Conservation (phyloP, 2,888 invertebrate species). For the Cantharis rufa region DNA sequence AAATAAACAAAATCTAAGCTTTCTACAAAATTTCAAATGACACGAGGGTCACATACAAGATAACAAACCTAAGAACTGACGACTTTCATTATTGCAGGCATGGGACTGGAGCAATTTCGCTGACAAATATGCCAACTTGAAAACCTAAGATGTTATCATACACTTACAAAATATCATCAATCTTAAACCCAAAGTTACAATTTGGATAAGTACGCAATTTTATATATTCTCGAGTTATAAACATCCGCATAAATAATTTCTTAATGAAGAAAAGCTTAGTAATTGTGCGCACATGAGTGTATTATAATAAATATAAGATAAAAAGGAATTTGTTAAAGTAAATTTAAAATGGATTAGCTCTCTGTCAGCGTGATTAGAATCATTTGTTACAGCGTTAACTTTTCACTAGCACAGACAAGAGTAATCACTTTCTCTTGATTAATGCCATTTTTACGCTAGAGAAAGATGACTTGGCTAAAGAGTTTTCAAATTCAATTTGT, state of each 20-base stretch:
- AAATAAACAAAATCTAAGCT: not conserved
- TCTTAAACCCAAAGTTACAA: not conserved
- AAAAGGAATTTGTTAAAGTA: conserved; percentile 4
- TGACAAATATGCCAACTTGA: not conserved
- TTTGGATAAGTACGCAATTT: not conserved
- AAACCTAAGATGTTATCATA: not conserved
- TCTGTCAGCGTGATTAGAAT: conserved; percentile 21
- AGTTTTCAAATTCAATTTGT: not conserved
- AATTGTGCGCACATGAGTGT: not conserved
- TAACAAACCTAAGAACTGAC: not conserved
- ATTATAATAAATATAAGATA: not conserved
- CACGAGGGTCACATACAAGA: not conserved
- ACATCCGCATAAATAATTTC: not conserved
- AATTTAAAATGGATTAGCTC: conserved; percentile 24
- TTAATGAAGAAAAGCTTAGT: not conserved
- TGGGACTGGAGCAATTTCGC: not conserved
- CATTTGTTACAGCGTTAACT: conserved; percentile 28
- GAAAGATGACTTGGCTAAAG: not conserved
- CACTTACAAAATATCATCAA: not conserved
- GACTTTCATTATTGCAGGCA: not conserved
- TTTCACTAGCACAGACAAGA: conserved; percentile 24
- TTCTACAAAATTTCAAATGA: not conserved
- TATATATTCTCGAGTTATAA: not conserved
- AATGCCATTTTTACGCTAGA: conserved; percentile 14
- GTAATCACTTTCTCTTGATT: conserved; percentile 23